These are phyloP conservation scores for Clanis bilineata DNA, from an alignment of 2,888 invertebrate species.

Conservation along the genomic window DNA sequence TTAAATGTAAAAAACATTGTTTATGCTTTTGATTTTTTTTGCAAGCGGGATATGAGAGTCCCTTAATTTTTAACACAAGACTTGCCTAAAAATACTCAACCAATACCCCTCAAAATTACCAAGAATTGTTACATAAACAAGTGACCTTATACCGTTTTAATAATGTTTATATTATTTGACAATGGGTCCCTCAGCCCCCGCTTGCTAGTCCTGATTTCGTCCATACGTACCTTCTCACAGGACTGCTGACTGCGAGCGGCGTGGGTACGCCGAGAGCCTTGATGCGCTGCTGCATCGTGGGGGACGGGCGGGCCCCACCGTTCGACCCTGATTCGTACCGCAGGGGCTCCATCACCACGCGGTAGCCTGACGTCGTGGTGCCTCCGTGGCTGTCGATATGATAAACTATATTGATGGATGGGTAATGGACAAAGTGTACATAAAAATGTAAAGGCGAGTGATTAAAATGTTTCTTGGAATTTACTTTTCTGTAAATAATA, in stretches of 20 bases:
- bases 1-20: not conserved
- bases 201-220: not conserved
- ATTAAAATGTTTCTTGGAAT: too few relatives aligned
- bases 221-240: slow-evolving; percentile 88
- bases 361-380: slow-evolving; percentile 70
- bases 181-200: not conserved
- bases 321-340: slow-evolving; percentile 68
- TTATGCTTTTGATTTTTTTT: slow-evolving; percentile 1
- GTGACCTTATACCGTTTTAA: too few relatives aligned
- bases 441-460: too few relatives aligned
- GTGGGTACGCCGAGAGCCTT: slow-evolving; percentile 95
- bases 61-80: too few relatives aligned
- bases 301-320: slow-evolving; percentile 83
- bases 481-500: too few relatives aligned
- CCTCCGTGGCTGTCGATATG: slow-evolving; percentile 63
- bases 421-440: too few relatives aligned
- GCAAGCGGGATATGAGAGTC: not conserved
- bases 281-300: slow-evolving; percentile 95
- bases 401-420: not conserved
- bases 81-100: too few relatives aligned
- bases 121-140: too few relatives aligned
- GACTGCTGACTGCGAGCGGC: slow-evolving; percentile 93
- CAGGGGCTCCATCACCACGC: slow-evolving; percentile 79
- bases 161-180: not conserved
- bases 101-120: too few relatives aligned